Evolutionary conservation across 2,888 invertebrate species (phyloP), one percentile per base, ranked within the genome.

Genomic region (Cetonia aurata): DNA sequence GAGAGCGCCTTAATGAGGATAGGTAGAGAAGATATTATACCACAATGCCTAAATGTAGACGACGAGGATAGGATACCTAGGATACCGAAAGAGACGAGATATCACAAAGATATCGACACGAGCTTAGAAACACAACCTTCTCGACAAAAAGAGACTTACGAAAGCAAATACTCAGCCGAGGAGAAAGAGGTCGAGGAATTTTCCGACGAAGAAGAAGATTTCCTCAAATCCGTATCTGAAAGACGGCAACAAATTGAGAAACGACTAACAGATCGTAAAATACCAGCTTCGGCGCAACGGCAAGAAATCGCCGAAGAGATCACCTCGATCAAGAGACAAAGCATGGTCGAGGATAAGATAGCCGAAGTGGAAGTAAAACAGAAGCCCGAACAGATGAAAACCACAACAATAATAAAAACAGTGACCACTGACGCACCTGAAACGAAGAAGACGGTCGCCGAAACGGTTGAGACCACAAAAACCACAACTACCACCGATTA

Each of bases 11-110:
- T 98, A 53, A 90, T 92, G 79, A 90, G 91, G 76, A 96, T 98
- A 73, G 94, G 94, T 69, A 89, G 98, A 77, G 96, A 96, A 80
- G 97, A 98, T 83, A 96, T 98, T 66, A 93, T 96, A 78, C 92
- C 92, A 75, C 92, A 94, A 78, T 95, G 95, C 83, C 92, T 93
- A 76, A 91, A 89, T 73, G 84, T 88, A 42, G 88, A 87, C 13
- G 88, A 88, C 74, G 83, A 79, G 80, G 86, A 81, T 12, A 85
- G 81, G 57, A 76, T 80, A 17, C 87, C 88, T 77, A 85, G 86
- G 76, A 83, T 88, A 79, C 86, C 85, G 76, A 86, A 75, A 68
- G 86, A 86, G 73, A 81, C 87, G 68, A 90, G 90, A 77, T 86
- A 89, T 76, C 90, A 91, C 87, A 93, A 92, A 87, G 92, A 85